These are phyloP conservation scores for Drosophila merina DNA, from an alignment of 2,888 invertebrate species.

Conservation along the genomic window DNA sequence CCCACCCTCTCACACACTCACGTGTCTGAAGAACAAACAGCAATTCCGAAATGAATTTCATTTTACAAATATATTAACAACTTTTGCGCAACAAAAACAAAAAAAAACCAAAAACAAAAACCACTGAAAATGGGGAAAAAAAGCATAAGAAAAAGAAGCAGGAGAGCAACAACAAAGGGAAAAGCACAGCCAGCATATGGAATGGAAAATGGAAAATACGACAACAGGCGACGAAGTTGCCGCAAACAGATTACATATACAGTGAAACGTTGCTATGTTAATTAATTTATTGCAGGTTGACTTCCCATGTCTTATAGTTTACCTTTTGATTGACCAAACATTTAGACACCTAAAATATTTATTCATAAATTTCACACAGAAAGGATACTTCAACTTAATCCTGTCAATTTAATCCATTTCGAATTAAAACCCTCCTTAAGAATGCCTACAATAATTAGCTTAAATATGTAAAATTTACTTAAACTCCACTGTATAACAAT, in stretches of 20 bases:
- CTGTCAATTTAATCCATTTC: background rate
- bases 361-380: too few relatives aligned
- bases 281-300: background rate
- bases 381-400: too few relatives aligned
- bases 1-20: slow-evolving; percentile 10
- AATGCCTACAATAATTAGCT: background rate
- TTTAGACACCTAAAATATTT: too few relatives aligned
- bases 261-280: background rate
- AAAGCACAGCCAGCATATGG: slow-evolving; percentile 76
- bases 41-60: slow-evolving; percentile 78
- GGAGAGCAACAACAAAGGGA: slow-evolving; percentile 37
- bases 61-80: slow-evolving; percentile 81
- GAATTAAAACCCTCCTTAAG: background rate
- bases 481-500: slow-evolving; percentile 16
- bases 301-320: too few relatives aligned
- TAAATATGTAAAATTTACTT: background rate
- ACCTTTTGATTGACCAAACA: too few relatives aligned
- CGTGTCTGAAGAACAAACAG: slow-evolving; percentile 59
- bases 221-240: slow-evolving; percentile 55
- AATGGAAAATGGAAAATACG: slow-evolving; percentile 65
- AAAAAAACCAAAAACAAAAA: slow-evolving; percentile 3
- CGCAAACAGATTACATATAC: slow-evolving; percentile 41
- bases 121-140: background rate
- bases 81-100: slow-evolving; percentile 64
- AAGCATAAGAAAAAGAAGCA: slow-evolving; percentile 46